Evolutionary conservation across 2,888 invertebrate species (phyloP).

Genomic region (Plagodis dolabraria): DNA sequence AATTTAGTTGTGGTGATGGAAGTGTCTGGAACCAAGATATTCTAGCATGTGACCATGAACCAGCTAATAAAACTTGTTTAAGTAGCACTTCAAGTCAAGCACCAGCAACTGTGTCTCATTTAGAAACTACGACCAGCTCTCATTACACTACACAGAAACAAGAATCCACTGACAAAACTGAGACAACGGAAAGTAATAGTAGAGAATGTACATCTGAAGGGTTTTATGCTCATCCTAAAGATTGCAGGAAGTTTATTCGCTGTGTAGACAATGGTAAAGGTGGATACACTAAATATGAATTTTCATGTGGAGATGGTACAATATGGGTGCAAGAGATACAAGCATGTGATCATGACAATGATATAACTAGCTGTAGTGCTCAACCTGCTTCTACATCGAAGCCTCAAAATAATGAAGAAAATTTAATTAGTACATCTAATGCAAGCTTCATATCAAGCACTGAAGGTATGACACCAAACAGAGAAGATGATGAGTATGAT

Average conservation of each 20-base stretch:
- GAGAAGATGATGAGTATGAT: constrained; percentile 48
- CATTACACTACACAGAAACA: constrained; percentile 25
- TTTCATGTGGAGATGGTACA: constrained; percentile 87
- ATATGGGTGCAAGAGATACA: constrained; percentile 88
- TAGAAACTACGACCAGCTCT: constrained; percentile 30
- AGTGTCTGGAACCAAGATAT: constrained; percentile 87
- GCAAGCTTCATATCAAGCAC: constrained; percentile 35
- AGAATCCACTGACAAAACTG: constrained; percentile 27
- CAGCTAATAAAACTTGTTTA: constrained; percentile 44
- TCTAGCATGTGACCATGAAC: constrained; percentile 82
- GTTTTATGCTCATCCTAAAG: constrained; percentile 87
- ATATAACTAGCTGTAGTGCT: constrained; percentile 47
- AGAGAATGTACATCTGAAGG: constrained; percentile 86
- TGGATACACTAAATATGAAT: constrained; percentile 82
- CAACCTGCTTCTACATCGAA: constrained; percentile 43
- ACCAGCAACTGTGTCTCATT: constrained; percentile 12
- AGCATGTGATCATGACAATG: constrained; percentile 76
- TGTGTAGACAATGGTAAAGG: constrained; percentile 84
- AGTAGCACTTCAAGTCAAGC: constrained; percentile 17
- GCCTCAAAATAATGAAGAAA: constrained; percentile 34
- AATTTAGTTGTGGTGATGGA: constrained; percentile 89
- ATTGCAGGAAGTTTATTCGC: constrained; percentile 91
- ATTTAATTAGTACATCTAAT: constrained; percentile 33
- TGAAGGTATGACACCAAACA: constrained; percentile 33
- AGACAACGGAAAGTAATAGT: constrained; percentile 33